Evolutionary conservation across 2,113 vertebrate genomes (phyloP).

Genomic region (Empidonax alnorum): DNA sequence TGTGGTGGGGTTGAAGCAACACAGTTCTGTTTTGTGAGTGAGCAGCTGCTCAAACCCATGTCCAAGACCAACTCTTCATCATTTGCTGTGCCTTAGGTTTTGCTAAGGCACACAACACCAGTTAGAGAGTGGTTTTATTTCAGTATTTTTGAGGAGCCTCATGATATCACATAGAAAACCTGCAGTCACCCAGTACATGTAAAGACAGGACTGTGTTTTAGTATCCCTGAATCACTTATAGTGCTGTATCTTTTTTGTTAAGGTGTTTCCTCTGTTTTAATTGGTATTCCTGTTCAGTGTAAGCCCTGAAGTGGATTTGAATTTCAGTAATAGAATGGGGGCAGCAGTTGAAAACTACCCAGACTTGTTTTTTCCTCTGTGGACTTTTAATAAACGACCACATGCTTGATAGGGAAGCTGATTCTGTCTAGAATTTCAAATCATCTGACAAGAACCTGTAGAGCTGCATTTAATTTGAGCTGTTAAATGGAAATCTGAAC

Average conservation of each 20-base stretch:
- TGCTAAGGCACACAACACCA: no score
- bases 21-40: neutral
- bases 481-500: constrained; percentile 23
- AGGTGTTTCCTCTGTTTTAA: neutral
- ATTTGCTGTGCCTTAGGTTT: accelerated
- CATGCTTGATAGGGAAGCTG: neutral
- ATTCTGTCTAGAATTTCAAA: constrained; percentile 21
- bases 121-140: neutral
- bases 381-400: neutral
- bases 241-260: neutral
- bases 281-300: neutral
- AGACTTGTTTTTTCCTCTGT: neutral
- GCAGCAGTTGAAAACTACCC: neutral
- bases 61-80: accelerated
- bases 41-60: neutral
- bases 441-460: neutral
- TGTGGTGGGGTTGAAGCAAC: neutral
- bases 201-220: neutral
- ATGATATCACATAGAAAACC: neutral
- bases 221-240: accelerated
- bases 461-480: constrained; percentile 32
- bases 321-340: neutral
- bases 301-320: constrained; percentile 1
- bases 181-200: neutral
- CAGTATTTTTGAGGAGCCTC: neutral